Evolutionary conservation across 1,140 invertebrate genomes (phyloP).

Genomic region (Lordiphosa collinella): DNA sequence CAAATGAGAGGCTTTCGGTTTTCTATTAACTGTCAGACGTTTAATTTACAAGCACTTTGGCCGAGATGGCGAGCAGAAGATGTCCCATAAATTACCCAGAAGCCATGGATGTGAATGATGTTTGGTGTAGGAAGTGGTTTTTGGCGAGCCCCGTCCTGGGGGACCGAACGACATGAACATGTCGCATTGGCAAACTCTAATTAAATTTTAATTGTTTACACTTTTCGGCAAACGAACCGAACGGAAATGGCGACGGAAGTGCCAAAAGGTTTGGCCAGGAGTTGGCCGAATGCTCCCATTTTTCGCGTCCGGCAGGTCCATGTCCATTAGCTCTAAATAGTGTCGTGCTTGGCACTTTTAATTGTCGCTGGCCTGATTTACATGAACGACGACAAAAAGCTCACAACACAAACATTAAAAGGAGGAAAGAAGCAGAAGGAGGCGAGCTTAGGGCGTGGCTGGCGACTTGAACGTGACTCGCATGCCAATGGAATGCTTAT

Average conservation of each 20-base stretch:
- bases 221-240: too few relatives aligned
- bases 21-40: slow-evolving; percentile 68
- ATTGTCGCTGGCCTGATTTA: slow-evolving; percentile 67
- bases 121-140: slow-evolving; percentile 27
- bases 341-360: slow-evolving; percentile 68
- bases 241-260: too few relatives aligned
- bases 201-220: slow-evolving; percentile 78
- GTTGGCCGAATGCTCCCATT: too few relatives aligned
- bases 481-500: slow-evolving; percentile 70
- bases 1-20: slow-evolving; percentile 70
- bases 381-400: slow-evolving; percentile 54
- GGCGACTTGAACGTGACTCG: slow-evolving; percentile 58
- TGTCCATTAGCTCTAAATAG: slow-evolving; percentile 65
- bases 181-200: slow-evolving; percentile 48
- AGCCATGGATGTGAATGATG: slow-evolving; percentile 57
- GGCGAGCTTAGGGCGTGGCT: slow-evolving; percentile 1
- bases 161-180: slow-evolving; percentile 25
- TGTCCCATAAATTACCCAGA: slow-evolving; percentile 55
- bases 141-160: too few relatives aligned
- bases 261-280: slow-evolving; percentile 28
- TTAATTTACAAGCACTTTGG: slow-evolving; percentile 59
- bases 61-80: slow-evolving; percentile 5
- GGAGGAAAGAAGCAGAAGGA: too few relatives aligned
- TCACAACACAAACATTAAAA: slow-evolving; percentile 51
- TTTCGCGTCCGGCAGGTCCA: slow-evolving; percentile 15